Evolutionary conservation across 2,113 vertebrate species (phyloP).

Genomic region (Turdus rufiventris): DNA sequence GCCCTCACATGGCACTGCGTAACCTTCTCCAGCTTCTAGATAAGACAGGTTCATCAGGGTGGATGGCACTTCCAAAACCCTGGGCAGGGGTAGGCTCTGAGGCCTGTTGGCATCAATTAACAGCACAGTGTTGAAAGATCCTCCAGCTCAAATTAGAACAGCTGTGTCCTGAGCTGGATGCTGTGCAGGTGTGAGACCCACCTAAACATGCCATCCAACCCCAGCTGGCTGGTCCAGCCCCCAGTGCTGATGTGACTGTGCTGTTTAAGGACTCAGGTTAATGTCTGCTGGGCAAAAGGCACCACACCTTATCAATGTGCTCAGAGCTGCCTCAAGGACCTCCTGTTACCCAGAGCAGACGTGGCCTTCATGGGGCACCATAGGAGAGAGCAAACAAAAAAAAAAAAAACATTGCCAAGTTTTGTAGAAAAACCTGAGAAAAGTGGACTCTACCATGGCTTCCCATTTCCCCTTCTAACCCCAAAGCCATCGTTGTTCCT

Average conservation of each 20-base stretch:
- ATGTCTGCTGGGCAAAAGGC: not conserved
- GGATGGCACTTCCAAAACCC: not conserved
- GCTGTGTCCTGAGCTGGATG: not conserved
- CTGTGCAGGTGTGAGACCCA: not conserved
- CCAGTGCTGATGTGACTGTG: not conserved
- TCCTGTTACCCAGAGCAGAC: not conserved
- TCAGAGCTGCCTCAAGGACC: not conserved
- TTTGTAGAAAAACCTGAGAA: not conserved
- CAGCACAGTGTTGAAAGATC: not conserved
- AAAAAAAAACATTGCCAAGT: not conserved
- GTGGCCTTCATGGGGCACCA: accelerated
- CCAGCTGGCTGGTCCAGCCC: not conserved
- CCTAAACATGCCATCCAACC: not conserved
- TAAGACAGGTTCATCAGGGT: not conserved
- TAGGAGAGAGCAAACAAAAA: not conserved
- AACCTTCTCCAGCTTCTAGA: not conserved
- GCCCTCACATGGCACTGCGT: not conserved
- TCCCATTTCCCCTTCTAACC: not conserved
- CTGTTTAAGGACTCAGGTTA: not conserved
- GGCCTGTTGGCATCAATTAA: not conserved
- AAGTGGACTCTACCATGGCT: not conserved
- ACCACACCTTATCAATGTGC: accelerated
- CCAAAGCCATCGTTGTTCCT: not conserved
- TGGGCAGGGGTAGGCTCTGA: not conserved
- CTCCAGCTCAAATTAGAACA: not conserved